These are phyloP conservation scores for Drosophila monieri DNA, from an alignment of 2,888 invertebrate species.

Conservation along the genomic window DNA sequence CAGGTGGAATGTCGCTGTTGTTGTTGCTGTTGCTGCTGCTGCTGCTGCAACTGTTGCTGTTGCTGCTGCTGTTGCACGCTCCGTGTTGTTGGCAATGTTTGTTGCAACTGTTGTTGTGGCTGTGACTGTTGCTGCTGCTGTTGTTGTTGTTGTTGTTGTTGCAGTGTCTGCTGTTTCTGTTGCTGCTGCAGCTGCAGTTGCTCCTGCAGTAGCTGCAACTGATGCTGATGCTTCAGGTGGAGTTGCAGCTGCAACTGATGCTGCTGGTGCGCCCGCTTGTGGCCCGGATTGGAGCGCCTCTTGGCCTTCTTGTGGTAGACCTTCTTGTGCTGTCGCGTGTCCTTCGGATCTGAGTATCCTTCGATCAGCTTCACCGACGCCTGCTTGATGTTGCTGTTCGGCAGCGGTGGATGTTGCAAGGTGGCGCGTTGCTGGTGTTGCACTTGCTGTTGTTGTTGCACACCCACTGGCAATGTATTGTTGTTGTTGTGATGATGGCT, in stretches of 20 bases:
- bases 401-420: slow-evolving; percentile 72
- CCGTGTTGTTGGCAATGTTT: slow-evolving; percentile 63
- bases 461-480: slow-evolving; percentile 62
- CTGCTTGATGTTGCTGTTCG: slow-evolving; percentile 81
- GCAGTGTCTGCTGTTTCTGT: slow-evolving; percentile 62
- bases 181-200: slow-evolving; percentile 42
- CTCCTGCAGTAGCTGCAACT: slow-evolving; percentile 22
- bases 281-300: slow-evolving; percentile 66
- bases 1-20: slow-evolving; percentile 72
- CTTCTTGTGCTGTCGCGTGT: slow-evolving; percentile 83
- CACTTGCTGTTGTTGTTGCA: slow-evolving; percentile 28
- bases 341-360: slow-evolving; percentile 84
- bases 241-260: slow-evolving; percentile 40
- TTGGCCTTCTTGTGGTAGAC: slow-evolving; percentile 83
- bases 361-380: slow-evolving; percentile 83
- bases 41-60: slow-evolving; percentile 54
- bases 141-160: slow-evolving; percentile 29
- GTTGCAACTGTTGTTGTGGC: slow-evolving; percentile 53
- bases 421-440: slow-evolving; percentile 61
- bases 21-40: slow-evolving; percentile 47
- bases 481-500: slow-evolving; percentile 48
- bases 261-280: slow-evolving; percentile 65
- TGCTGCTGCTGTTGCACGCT: slow-evolving; percentile 1
- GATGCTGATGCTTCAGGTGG: slow-evolving; percentile 47
- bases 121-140: slow-evolving; percentile 23